A percentile compares a stretch with the other conserved stretches of the same genome.
phyloP scores from a whole-genome alignment of 2,113 vertebrate species.

The Gracilinanus agilis region DNA sequence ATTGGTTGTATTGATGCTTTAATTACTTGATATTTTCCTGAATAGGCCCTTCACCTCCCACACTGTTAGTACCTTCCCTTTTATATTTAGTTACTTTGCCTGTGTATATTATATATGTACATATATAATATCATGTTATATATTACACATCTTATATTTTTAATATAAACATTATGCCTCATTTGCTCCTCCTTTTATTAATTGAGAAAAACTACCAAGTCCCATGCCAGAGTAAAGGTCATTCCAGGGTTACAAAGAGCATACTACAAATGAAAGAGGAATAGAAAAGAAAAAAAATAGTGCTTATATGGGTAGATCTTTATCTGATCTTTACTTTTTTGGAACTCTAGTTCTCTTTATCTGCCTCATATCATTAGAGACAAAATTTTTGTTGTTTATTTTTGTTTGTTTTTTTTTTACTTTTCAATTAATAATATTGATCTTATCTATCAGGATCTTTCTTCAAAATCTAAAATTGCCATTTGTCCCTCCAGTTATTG shows the following conservation, averaged over 20 bases:
- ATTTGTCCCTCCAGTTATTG: slow-evolving; percentile 55
- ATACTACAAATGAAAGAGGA: not conserved
- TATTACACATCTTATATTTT: too few species aligned
- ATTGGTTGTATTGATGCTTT: too few species aligned
- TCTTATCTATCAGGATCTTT: slow-evolving; percentile 48
- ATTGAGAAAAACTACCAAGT: slow-evolving; percentile 9
- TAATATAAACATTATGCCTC: too few species aligned
- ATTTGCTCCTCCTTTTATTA: slow-evolving; percentile 25
- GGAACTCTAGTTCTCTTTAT: not conserved
- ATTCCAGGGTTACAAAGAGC: not conserved
- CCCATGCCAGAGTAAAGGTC: not conserved
- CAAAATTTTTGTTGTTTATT: not conserved
- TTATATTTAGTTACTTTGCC: too few species aligned
- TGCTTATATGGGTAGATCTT: not conserved
- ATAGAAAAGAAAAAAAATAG: not conserved
- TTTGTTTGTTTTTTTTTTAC: slow-evolving; percentile 17
- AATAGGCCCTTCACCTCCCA: too few species aligned
- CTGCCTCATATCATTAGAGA: not conserved
- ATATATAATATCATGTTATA: too few species aligned
- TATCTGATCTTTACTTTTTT: not conserved
- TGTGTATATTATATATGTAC: too few species aligned
- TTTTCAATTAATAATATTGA: slow-evolving; percentile 42
- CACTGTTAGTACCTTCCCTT: too few species aligned
- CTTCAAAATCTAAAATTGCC: slow-evolving; percentile 54
- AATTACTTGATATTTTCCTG: too few species aligned